A percentile compares a stretch with the other conserved stretches of the same genome.
phyloP scores from a whole-genome alignment of 2,888 invertebrate genomes.

The Erebia palarica region DNA sequence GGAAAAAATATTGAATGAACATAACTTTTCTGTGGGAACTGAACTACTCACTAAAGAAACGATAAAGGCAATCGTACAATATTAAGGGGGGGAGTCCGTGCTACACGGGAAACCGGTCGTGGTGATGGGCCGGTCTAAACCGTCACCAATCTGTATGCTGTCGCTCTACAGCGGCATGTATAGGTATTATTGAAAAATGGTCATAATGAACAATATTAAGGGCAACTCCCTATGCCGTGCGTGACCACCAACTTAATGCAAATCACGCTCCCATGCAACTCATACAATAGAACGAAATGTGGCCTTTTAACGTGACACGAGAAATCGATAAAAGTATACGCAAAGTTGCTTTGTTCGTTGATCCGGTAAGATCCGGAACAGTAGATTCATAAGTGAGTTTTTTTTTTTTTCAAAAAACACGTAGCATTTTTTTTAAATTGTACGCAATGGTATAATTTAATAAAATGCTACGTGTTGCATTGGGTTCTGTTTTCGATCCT shows the following conservation, averaged over 20 bases:
- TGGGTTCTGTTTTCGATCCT: too few relatives aligned
- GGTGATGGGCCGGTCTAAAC: too few relatives aligned
- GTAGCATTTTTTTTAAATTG: too few relatives aligned
- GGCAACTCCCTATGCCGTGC: constrained; percentile 65
- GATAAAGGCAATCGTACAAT: constrained; percentile 65
- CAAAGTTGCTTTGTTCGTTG: constrained; percentile 18
- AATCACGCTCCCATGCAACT: constrained; percentile 78
- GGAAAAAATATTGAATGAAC: constrained; percentile 7
- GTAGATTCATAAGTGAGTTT: neutral
- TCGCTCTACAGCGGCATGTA: too few relatives aligned
- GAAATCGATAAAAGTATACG: constrained; percentile 72
- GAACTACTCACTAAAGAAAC: constrained; percentile 47
- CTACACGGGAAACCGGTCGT: too few relatives aligned
- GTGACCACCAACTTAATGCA: constrained; percentile 77
- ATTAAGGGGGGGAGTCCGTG: too few relatives aligned
- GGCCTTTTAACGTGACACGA: constrained; percentile 78
- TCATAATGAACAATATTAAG: too few relatives aligned
- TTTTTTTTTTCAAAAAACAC: neutral
- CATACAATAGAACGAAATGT: constrained; percentile 79
- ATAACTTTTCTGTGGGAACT: neutral
- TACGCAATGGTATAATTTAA: too few relatives aligned
- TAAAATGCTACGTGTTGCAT: too few relatives aligned
- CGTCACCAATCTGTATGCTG: too few relatives aligned
- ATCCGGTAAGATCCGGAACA: neutral
- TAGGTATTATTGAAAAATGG: too few relatives aligned